Conservation (phyloP, 2,113 vertebrate species). For the Channa maculata region DNA sequence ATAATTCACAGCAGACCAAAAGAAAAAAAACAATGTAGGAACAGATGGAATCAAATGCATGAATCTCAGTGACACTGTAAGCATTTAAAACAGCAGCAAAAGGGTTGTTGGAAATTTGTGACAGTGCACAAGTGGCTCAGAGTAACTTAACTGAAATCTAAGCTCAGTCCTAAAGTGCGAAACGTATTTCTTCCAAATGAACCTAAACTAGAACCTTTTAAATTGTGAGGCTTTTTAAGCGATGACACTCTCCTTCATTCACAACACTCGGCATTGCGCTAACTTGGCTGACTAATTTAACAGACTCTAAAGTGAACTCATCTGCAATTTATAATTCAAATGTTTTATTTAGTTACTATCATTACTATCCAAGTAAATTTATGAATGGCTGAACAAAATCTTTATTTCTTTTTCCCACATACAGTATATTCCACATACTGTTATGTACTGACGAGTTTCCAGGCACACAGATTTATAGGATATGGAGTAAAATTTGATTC, state of each 20-base stretch:
- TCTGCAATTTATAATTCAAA: constrained; percentile 32
- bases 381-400: constrained; percentile 10
- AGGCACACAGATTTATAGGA: background rate
- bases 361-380: constrained; percentile 36
- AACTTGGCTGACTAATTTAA: constrained; percentile 25
- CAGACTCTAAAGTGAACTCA: constrained; percentile 7
- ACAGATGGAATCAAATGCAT: background rate
- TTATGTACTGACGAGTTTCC: constrained; percentile 6
- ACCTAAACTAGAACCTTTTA: background rate
- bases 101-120: constrained; percentile 2
- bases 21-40: background rate
- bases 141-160: too few relatives aligned
- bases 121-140: background rate
- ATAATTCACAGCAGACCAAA: background rate
- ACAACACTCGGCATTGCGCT: background rate
- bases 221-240: background rate
- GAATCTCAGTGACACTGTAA: background rate
- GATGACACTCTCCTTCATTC: background rate
- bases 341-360: constrained; percentile 32
- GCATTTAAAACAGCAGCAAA: too few relatives aligned
- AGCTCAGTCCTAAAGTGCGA: too few relatives aligned
- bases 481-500: background rate
- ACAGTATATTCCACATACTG: background rate
- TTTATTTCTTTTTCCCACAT: background rate
- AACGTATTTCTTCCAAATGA: too few relatives aligned